phyloP scores from a whole-genome alignment of 1,140 invertebrate species.

The Polyergus mexicanus region DNA sequence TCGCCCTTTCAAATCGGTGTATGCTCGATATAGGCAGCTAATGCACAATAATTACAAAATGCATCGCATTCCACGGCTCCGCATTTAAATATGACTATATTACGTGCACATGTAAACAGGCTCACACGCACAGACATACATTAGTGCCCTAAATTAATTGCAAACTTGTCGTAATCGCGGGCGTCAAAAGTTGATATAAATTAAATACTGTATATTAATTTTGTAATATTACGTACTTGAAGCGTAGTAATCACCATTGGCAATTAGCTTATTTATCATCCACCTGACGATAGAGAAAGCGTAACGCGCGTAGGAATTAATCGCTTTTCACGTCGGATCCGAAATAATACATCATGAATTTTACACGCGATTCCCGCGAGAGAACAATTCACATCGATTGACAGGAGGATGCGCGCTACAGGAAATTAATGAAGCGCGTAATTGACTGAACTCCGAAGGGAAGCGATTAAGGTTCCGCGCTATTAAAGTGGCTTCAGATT shows the following conservation, averaged over 20 bases:
- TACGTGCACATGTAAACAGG: neutral
- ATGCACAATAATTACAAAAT: slow-evolving; percentile 84
- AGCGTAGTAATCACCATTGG: neutral
- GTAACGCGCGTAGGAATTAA: slow-evolving; percentile 27
- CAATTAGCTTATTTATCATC: slow-evolving; percentile 40
- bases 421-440: slow-evolving; percentile 60
- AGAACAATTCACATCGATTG: slow-evolving; percentile 40
- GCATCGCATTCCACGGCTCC: slow-evolving; percentile 74
- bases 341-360: slow-evolving; percentile 22
- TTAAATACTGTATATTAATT: neutral
- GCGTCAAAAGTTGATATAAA: neutral
- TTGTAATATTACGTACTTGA: neutral
- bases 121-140: neutral
- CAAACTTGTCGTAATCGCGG: slow-evolving; percentile 76
- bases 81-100: neutral
- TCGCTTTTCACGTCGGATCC: slow-evolving; percentile 17
- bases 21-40: slow-evolving; percentile 70
- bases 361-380: neutral
- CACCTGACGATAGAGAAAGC: slow-evolving; percentile 37
- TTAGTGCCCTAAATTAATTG: slow-evolving; percentile 74
- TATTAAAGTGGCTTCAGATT: slow-evolving; percentile 43
- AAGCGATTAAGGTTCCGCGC: slow-evolving; percentile 2
- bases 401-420: slow-evolving; percentile 11
- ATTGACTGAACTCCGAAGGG: slow-evolving; percentile 50
- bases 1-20: slow-evolving; percentile 84